Conservation (phyloP, 2,797 vertebrate genomes). For the Crax fasciolata region DNA sequence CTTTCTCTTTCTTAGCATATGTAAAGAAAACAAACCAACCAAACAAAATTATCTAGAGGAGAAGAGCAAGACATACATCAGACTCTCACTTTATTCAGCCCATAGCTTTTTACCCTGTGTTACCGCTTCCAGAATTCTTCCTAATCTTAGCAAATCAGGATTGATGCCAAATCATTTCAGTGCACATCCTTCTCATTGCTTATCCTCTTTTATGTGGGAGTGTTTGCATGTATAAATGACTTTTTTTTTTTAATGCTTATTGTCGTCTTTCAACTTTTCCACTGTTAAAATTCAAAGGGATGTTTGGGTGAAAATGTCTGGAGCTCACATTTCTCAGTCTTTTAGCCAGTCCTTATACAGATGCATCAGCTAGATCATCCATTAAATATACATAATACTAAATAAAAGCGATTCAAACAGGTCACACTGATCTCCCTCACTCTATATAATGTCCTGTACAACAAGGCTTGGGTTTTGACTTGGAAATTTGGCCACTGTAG, state of each 20-base stretch:
- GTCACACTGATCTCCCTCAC: neutral
- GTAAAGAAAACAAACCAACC: neutral
- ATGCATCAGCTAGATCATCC: neutral
- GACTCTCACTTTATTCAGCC: neutral
- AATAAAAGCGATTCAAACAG: slow-evolving; percentile 13
- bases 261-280: neutral
- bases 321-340: neutral
- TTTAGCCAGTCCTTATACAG: neutral
- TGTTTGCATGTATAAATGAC: neutral
- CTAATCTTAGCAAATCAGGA: neutral
- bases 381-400: slow-evolving; percentile 9
- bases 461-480: neutral
- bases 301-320: neutral
- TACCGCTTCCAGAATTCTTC: neutral
- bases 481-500: neutral
- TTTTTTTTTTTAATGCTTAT: neutral
- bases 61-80: neutral
- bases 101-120: neutral
- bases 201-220: neutral
- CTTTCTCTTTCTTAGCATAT: neutral
- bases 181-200: neutral
- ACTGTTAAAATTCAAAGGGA: neutral
- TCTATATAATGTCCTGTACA: neutral
- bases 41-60: neutral
- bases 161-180: neutral